Conservation (phyloP, 2,797 vertebrate species). For the Phoebastria nigripes region DNA sequence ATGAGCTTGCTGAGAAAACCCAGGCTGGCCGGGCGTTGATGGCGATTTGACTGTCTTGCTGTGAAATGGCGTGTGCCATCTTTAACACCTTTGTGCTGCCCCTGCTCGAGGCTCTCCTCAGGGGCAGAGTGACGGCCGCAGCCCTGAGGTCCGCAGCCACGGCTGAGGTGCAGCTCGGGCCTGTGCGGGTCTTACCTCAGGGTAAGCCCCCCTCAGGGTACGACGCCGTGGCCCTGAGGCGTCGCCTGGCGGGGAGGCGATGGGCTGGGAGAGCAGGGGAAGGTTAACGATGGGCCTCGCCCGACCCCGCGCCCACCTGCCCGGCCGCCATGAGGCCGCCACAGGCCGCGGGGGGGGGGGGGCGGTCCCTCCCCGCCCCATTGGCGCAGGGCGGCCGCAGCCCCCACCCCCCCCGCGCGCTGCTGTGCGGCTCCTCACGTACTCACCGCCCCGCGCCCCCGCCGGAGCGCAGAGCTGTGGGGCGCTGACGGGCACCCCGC, state of each 20-base stretch:
- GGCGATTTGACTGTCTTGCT: too few relatives aligned
- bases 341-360: not conserved
- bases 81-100: too few relatives aligned
- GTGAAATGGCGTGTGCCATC: not conserved
- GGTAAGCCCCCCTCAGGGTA: not conserved
- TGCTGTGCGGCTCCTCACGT: slow-evolving; percentile 74
- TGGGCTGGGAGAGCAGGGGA: not conserved
- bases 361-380: not conserved
- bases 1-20: too few relatives aligned
- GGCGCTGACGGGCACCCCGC: not conserved
- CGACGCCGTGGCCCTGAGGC: not conserved
- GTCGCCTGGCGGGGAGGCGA: not conserved
- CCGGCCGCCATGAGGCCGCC: not conserved
- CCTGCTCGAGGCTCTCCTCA: not conserved
- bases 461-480: not conserved
- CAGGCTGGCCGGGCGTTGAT: not conserved
- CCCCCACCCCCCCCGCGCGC: not conserved
- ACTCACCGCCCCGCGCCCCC: slow-evolving; percentile 30
- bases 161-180: not conserved
- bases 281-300: not conserved
- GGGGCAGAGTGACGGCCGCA: not conserved
- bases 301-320: too few relatives aligned
- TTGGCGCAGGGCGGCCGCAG: not conserved
- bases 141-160: not conserved
- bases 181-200: not conserved